A percentile compares a stretch with the other conserved stretches of the same genome.
These are phyloP conservation scores for Caenorhabditis angaria DNA, from an alignment of 2,888 invertebrate species.

Conservation along the genomic window DNA sequence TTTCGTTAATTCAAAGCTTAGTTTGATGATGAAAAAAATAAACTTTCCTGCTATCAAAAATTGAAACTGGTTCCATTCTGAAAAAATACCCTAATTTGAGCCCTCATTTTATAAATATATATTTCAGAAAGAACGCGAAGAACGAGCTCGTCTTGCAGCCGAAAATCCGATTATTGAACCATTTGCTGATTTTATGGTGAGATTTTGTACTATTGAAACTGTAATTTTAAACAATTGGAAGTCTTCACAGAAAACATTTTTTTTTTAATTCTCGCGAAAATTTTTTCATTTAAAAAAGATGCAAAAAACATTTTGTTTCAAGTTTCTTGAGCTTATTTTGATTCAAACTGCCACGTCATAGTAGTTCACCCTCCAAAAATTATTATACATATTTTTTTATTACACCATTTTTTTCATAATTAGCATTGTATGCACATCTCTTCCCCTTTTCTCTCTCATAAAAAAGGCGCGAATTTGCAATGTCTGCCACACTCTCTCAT, in stretches of 20 bases:
- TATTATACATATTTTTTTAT: neutral
- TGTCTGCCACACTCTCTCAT: neutral
- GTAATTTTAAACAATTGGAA: neutral
- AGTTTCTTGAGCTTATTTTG: too few relatives aligned
- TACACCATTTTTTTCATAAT: neutral
- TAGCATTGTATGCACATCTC: neutral
- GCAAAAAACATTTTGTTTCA: neutral
- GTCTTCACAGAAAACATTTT: neutral
- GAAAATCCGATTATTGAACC: constrained; percentile 9
- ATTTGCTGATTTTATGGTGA: constrained; percentile 23
- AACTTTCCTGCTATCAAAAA: too few relatives aligned
- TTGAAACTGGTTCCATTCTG: too few relatives aligned
- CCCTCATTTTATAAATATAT: neutral
- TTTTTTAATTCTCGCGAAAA: neutral
- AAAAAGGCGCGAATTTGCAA: neutral
- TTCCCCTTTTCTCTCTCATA: neutral
- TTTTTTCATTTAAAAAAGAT: constrained; percentile 1
- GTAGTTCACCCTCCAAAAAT: too few relatives aligned
- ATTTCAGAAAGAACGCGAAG: constrained; percentile 26
- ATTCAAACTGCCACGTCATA: too few relatives aligned
- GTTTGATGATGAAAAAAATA: too few relatives aligned
- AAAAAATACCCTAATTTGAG: neutral
- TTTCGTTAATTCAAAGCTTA: too few relatives aligned
- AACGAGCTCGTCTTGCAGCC: constrained; percentile 19
- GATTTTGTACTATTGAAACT: neutral